phyloP scores from a whole-genome alignment of 2,113 vertebrate species.

The Gasterosteus aculeatus region DNA sequence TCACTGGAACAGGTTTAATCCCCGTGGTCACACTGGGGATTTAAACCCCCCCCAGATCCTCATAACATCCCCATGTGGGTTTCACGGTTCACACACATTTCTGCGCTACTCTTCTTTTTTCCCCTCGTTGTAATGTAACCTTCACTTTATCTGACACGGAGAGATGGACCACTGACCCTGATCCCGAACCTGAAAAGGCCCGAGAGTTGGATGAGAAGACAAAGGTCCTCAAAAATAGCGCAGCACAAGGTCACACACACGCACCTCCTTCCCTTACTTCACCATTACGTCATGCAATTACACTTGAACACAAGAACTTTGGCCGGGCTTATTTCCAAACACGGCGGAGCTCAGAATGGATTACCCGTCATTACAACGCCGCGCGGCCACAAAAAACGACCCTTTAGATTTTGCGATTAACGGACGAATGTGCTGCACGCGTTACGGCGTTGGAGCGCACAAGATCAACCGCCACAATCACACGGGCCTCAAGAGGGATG shows the following conservation, averaged over 20 bases:
- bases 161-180: neutral
- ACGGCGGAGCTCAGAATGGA: slow-evolving; percentile 60
- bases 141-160: neutral
- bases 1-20: slow-evolving; percentile 36
- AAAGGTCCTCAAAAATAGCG: slow-evolving; percentile 8
- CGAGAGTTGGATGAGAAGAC: too few relatives aligned
- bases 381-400: slow-evolving; percentile 41
- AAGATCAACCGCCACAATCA: slow-evolving; percentile 31
- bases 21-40: slow-evolving; percentile 26
- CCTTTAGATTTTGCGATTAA: slow-evolving; percentile 50
- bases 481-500: slow-evolving; percentile 43
- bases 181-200: neutral
- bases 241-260: neutral
- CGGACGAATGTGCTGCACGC: slow-evolving; percentile 26
- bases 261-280: slow-evolving; percentile 6
- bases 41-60: slow-evolving; percentile 13
- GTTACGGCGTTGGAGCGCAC: slow-evolving; percentile 9
- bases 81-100: slow-evolving; percentile 9
- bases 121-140: neutral
- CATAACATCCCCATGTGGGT: neutral
- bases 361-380: slow-evolving; percentile 49
- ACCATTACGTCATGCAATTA: slow-evolving; percentile 71
- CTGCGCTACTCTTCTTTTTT: neutral
- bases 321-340: slow-evolving; percentile 58
- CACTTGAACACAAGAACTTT: slow-evolving; percentile 54